A percentile compares a stretch with the other conserved stretches of the same genome.
These are phyloP conservation scores for Triplophysa yarkandensis DNA, from an alignment of 2,797 vertebrate genomes.

Conservation along the genomic window DNA sequence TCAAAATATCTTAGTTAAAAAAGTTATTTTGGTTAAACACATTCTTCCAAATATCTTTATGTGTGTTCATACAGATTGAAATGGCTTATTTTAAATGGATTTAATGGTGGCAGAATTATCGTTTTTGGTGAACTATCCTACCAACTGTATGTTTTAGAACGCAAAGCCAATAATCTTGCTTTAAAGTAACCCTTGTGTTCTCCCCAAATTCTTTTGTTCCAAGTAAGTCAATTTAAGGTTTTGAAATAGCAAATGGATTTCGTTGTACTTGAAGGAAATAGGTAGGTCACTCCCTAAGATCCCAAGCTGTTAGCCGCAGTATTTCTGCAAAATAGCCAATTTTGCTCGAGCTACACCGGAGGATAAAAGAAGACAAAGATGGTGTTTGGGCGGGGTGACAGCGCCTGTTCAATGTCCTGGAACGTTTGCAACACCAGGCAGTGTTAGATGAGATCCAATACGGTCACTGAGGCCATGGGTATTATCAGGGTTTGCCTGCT, in stretches of 20 bases:
- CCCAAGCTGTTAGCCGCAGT: slow-evolving; percentile 8
- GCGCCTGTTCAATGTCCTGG: slow-evolving; percentile 17
- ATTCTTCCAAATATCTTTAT: no score
- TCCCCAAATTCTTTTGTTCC: not conserved
- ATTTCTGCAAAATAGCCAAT: slow-evolving; percentile 27
- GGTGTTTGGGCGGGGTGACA: slow-evolving; percentile 22
- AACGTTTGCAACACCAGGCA: slow-evolving; percentile 28
- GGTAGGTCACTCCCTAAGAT: not conserved
- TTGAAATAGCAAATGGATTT: slow-evolving; percentile 5
- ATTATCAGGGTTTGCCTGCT: slow-evolving; percentile 41
- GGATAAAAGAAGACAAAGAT: slow-evolving; percentile 26
- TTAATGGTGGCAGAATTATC: no score
- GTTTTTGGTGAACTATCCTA: no score
- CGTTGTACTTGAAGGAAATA: slow-evolving; percentile 10
- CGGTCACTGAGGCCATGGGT: slow-evolving; percentile 33
- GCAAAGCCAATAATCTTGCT: slow-evolving; percentile 8
- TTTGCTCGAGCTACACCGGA: slow-evolving; percentile 26
- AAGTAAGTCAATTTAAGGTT: not conserved
- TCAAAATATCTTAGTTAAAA: no score
- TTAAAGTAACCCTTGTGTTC: slow-evolving; percentile 13
- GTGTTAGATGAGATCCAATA: slow-evolving; percentile 35
- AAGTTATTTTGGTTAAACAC: no score
- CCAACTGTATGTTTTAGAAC: no score
- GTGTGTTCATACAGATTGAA: no score
- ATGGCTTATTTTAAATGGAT: no score